Base-by-base conservation (phyloP, 2,113 vertebrate genomes). In the Sinocyclocheilus maitianheensis region DNA sequence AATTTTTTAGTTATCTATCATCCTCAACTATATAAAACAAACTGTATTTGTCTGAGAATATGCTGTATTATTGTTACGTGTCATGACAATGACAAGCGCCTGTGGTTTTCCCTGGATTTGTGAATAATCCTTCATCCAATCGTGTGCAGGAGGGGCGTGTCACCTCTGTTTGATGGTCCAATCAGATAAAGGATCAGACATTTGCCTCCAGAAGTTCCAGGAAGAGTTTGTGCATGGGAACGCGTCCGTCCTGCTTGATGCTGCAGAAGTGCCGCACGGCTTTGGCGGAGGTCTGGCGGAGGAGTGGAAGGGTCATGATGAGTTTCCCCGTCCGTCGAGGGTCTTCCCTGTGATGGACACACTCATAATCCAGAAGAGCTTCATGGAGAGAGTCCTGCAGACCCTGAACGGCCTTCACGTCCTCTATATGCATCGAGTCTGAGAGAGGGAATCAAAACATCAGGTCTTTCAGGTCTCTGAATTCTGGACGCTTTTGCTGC, bases 161-260 rank as follows among this genome's bases (percentile, higher is more conserved):
- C 60, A 51, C 48, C 40, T 74, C 30, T 30, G 60, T 77, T 22
- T 8, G 37, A 71, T 1, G 24, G 67, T 83, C 75, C 80, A 0
- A 46, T 81, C 86, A 22, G 82, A 55, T 84, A n/a, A 55, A 14
- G 3, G 80, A 84, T 98, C 97, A 99, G 94, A 96, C 97, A 95
- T 99, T 99, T 92, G 98, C 97, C 95, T 99, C 98, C 87, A 99
- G 96, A 93, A 99, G 97, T 95, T 99, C 98, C 90, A 99, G 95
- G 96, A 99, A 99, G 89, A 99, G 97, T 99, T 99, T 99, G 96
- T 99, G 98, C 98, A 99, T 99, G 89, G 98, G 98, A 87, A 99
- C 98, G 62, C 99, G 99, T 92, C 98, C 98, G 89, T 99, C 97
- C 88, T 99, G 97, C 94, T 98, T 99, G 95, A 99, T 97, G 96